Percentiles rank a stretch among this genome's conserved stretches.
Conservation (phyloP, 2,888 invertebrate genomes). For the Acheta domesticus region DNA sequence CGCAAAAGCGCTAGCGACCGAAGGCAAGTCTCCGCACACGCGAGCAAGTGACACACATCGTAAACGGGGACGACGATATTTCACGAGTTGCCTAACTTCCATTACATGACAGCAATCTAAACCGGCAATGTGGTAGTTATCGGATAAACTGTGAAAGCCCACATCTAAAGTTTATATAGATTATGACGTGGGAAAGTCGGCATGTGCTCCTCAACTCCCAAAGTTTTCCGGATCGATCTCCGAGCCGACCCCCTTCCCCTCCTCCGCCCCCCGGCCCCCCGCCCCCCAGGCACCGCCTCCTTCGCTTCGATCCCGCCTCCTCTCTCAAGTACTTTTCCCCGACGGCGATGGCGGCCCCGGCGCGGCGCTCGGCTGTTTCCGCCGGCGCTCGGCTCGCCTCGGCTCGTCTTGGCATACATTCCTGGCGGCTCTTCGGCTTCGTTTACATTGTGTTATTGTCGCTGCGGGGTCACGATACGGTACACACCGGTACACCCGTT, state of each 20-base stretch:
- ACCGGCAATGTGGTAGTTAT: slow-evolving; percentile 8
- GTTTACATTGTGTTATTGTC: no score
- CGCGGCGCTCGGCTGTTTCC: neutral
- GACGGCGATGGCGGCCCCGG: neutral
- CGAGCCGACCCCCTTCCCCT: neutral
- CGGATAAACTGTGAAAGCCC: slow-evolving; percentile 3
- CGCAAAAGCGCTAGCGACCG: neutral
- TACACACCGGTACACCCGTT: no score
- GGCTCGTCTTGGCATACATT: neutral
- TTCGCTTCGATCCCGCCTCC: neutral
- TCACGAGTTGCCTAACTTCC: neutral
- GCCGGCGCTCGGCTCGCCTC: neutral
- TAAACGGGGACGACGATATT: slow-evolving; percentile 18
- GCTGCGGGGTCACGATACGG: no score
- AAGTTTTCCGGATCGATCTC: slow-evolving; percentile 6
- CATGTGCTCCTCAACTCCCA: neutral
- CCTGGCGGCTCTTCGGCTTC: neutral
- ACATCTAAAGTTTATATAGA: slow-evolving; percentile 18
- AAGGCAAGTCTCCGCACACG: neutral
- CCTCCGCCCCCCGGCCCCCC: neutral
- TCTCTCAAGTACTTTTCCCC: neutral
- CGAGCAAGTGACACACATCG: neutral
- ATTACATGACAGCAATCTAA: neutral
- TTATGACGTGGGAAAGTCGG: slow-evolving; percentile 10
- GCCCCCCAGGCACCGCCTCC: neutral